A percentile compares a stretch with the other conserved stretches of the same genome.
These are phyloP conservation scores for Acanthococcus lagerstroemiae DNA, from an alignment of 2,888 invertebrate genomes.

Conservation along the genomic window DNA sequence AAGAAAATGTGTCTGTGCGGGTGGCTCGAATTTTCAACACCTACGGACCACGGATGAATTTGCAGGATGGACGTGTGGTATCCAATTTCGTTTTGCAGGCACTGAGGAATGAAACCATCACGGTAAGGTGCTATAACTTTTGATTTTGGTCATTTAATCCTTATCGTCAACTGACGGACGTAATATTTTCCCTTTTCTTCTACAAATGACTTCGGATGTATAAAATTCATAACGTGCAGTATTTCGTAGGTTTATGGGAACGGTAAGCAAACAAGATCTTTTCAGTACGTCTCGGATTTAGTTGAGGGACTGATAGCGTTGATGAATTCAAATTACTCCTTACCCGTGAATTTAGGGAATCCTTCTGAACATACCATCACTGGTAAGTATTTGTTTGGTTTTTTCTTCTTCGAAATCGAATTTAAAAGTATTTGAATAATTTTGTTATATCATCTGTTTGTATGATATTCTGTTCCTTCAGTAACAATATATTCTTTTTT, in stretches of 20 bases:
- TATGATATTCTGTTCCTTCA: too few species aligned
- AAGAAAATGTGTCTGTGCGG: slow-evolving; percentile 88
- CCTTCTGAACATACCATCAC: slow-evolving; percentile 95
- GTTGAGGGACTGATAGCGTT: slow-evolving; percentile 85
- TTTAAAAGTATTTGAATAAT: too few species aligned
- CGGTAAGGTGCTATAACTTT: too few species aligned
- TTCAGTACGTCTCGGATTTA: slow-evolving; percentile 95
- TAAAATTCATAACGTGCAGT: too few species aligned
- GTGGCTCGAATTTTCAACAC: slow-evolving; percentile 99
- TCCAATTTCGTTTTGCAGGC: slow-evolving; percentile 98
- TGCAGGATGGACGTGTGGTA: slow-evolving; percentile 95
- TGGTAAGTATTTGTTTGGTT: too few species aligned
- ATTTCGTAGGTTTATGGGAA: slow-evolving; percentile 76
- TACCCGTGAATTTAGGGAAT: slow-evolving; percentile 93
- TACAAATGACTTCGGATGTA: too few species aligned
- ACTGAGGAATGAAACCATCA: slow-evolving; percentile 85
- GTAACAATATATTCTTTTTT: too few species aligned
- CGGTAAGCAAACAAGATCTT: slow-evolving; percentile 86
- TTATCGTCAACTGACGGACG: too few species aligned
- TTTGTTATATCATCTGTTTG: too few species aligned
- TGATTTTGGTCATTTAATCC: too few species aligned
- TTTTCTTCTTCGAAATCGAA: too few species aligned
- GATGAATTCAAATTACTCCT: slow-evolving; percentile 87
- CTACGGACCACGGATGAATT: slow-evolving; percentile 97
- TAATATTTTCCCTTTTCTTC: too few species aligned